phyloP scores from a whole-genome alignment of 2,888 invertebrate genomes.

The Amphimallon solstitiale region DNA sequence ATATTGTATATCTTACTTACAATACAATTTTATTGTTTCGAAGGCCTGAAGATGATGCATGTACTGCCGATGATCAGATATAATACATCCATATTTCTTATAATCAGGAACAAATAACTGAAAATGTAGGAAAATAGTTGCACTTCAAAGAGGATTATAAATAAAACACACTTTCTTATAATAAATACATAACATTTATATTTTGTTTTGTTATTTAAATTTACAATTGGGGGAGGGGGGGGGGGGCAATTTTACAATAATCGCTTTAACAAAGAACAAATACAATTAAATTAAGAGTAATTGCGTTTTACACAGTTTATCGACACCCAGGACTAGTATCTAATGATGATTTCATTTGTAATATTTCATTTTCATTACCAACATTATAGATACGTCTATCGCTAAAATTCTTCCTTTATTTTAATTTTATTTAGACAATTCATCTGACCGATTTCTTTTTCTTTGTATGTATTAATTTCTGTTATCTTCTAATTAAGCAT shows the following conservation, averaged over 20 bases:
- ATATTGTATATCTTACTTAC: no score
- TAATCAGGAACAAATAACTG: no score
- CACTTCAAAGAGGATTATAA: not conserved
- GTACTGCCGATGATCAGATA: no score
- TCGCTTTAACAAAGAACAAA: slow-evolving; percentile 38
- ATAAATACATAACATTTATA: slow-evolving; percentile 64
- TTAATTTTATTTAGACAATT: slow-evolving; percentile 4
- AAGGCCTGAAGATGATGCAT: no score
- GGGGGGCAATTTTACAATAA: slow-evolving; percentile 50
- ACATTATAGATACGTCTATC: slow-evolving; percentile 36
- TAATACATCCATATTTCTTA: no score
- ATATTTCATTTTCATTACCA: slow-evolving; percentile 38
- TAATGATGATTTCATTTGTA: slow-evolving; percentile 50
- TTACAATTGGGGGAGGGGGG: slow-evolving; percentile 51
- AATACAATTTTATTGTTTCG: no score
- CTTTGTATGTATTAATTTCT: not conserved
- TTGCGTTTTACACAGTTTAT: slow-evolving; percentile 44
- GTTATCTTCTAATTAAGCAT: slow-evolving; percentile 37
- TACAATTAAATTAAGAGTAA: not conserved
- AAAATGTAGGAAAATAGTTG: no score
- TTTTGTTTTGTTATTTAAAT: slow-evolving; percentile 32
- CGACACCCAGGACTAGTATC: slow-evolving; percentile 54
- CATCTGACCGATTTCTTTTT: not conserved
- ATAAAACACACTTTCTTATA: slow-evolving; percentile 55
- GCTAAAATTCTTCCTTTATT: slow-evolving; percentile 17